Evolutionary conservation across 2,113 vertebrate species (phyloP), one percentile per base, ranked within the genome.

Genomic region (Typhlomys cinereus): DNA sequence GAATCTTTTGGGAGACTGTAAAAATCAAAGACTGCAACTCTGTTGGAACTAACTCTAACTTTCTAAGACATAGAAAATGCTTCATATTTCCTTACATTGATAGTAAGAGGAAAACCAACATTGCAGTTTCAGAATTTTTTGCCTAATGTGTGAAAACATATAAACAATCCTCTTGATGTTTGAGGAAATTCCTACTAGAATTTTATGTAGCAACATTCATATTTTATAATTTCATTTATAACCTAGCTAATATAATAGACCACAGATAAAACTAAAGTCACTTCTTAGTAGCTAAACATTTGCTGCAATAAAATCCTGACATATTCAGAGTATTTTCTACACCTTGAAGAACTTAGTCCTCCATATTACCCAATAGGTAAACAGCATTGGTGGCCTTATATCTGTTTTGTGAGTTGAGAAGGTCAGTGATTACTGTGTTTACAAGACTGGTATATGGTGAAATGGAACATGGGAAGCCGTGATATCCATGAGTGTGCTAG

Each of bases 151-250:
- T 48, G 27, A 73, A 71, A 66, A 70, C 73, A 92, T 44, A 70
- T 54, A 76, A 94, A 39, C 8, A 62, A 34, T 64, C 52, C 73
- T 91, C 50, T 44, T 39, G 23, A 76, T 82, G 57, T 89, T 89
- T 95, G 67, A 67, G 87, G 85, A 80, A 90, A 81, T 15, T 88
- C 31, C 59, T 67, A 50, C 25, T 64, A 71, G 2, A 20, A 89
- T 67, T 91, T 86, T 83, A 48, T 50, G 75, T 2, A 82, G 17
- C 2, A 74, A 34, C 44, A 85, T 54, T 79, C 34, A 39, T 18
- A 80, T 61, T 81, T 46, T 73, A 88, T 76, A 90, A 85, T 76
- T 54, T 13, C 41, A 78, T 48, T 18, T 23, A 62, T 66, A 71
- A 25, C 41, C 36, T 46, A 88, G 23, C 5, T 18, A 62, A 79